Percentiles rank a stretch among this genome's conserved stretches.
These are phyloP conservation scores for Hydrochoerus hydrochaeris DNA, from an alignment of 2,113 vertebrate species.

Conservation along the genomic window DNA sequence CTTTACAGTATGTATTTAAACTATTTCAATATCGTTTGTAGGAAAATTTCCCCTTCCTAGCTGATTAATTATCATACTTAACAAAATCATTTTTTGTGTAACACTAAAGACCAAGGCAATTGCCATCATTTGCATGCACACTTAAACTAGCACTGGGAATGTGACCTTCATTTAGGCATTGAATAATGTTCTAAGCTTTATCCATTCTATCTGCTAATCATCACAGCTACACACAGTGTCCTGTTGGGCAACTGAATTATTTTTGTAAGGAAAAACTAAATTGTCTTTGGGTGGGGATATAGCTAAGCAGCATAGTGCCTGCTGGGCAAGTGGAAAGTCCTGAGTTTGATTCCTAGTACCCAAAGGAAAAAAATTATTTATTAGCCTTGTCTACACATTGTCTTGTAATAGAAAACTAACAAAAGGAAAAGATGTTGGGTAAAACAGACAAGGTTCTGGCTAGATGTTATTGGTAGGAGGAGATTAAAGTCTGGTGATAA, in stretches of 20 bases:
- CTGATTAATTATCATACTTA: slow-evolving; percentile 67
- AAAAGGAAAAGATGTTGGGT: neutral
- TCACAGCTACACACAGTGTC: neutral
- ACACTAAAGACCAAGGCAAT: neutral
- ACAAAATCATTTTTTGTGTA: slow-evolving; percentile 32
- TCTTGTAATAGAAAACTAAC: neutral
- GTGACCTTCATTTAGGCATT: slow-evolving; percentile 58
- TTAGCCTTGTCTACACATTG: slow-evolving; percentile 11
- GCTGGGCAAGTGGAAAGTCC: no score
- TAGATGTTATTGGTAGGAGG: neutral
- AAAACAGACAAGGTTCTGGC: neutral
- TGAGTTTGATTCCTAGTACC: no score
- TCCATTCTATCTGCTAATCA: slow-evolving; percentile 64
- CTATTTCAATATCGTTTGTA: slow-evolving; percentile 14
- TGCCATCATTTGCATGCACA: slow-evolving; percentile 57
- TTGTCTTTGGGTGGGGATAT: neutral
- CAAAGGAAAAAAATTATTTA: no score
- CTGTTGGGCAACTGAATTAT: slow-evolving; percentile 38
- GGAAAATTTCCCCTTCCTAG: slow-evolving; percentile 47
- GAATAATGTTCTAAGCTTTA: slow-evolving; percentile 56
- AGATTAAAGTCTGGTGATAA: neutral
- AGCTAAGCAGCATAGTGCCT: no score
- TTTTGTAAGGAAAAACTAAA: slow-evolving; percentile 65
- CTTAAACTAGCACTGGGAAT: slow-evolving; percentile 14
- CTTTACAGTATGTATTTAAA: slow-evolving; percentile 20